A percentile compares a stretch with the other conserved stretches of the same genome.
These are phyloP conservation scores for Rhogogaster chlorosoma DNA, from an alignment of 2,888 invertebrate genomes.

Conservation along the genomic window DNA sequence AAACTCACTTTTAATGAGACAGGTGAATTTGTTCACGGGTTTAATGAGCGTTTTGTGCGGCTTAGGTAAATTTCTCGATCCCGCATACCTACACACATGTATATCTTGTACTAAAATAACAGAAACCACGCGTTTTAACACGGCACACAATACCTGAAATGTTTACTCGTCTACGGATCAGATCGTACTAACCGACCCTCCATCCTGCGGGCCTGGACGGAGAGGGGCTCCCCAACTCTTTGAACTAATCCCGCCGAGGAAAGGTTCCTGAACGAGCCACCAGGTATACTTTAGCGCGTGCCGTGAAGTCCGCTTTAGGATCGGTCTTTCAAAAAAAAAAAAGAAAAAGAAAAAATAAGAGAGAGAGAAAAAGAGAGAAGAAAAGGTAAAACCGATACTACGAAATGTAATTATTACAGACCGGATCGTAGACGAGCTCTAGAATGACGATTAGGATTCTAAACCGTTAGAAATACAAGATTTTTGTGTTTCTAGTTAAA, in stretches of 20 bases:
- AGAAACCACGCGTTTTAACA: background rate
- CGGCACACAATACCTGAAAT: slow-evolving; percentile 12
- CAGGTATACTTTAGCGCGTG: slow-evolving; percentile 15
- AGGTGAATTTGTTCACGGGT: no score
- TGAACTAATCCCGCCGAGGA: slow-evolving; percentile 44
- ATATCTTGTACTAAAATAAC: background rate
- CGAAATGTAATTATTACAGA: background rate
- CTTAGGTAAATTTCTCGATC: no score
- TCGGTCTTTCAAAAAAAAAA: background rate
- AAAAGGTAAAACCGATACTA: background rate
- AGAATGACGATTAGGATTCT: background rate
- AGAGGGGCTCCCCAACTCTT: slow-evolving; percentile 36
- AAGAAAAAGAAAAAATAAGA: background rate
- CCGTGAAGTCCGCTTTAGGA: background rate
- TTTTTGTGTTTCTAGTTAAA: background rate
- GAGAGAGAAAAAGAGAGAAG: background rate
- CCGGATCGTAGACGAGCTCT: background rate
- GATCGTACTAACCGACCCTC: slow-evolving; percentile 47
- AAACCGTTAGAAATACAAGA: background rate
- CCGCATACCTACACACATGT: background rate
- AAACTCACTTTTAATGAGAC: no score
- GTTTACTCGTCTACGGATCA: slow-evolving; percentile 49
- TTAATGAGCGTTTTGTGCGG: no score
- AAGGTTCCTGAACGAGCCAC: slow-evolving; percentile 20
- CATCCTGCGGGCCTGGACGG: background rate